Base-by-base conservation (phyloP, 2,113 vertebrate genomes). In the Vimba vimba region DNA sequence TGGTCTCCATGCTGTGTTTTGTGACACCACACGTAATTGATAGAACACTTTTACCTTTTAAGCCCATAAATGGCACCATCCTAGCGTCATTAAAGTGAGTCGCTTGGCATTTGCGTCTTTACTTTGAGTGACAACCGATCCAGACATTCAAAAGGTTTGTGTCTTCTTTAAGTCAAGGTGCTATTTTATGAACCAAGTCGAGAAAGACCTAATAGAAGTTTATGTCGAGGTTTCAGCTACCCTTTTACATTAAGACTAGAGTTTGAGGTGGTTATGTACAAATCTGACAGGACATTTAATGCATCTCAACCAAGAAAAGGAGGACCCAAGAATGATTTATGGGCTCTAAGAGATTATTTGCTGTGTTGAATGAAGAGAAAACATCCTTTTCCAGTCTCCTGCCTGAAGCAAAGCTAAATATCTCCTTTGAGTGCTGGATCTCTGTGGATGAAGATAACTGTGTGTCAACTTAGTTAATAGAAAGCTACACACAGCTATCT, bases 401-500 rank as follows among this genome's bases (percentile, higher is more conserved):
- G 91, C 88, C 91, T 64, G 90, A 92, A 90, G 91, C 92, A 91
- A 85, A 91, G 86, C 91, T 89, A 36, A 52, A 81, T 82, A 87
- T 91, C 83, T 87, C 87, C 64, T 78, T 89, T 25, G 89, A 89
- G 5, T 2, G 81, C 79, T 43, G 86, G 81, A 90, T 91, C 81
- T 80, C 90, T 91, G 88, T 89, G 89, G 95, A 96, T 95, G 93
- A 96, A 95, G 94, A 90, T 92, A 90, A 94, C 94, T 93, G 94
- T 92, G 95, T 92, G 93, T 97, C 91, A 93, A 89, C 82, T 84
- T 90, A 13, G 87, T 92, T 96, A 95, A 96, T 97, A 92, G 95
- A 96, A 97, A 94, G 94, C 95, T 95, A 94, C 90, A 90, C 90
- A 66, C 91, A 92, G 92, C 92, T 95, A 94, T 95, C 92, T 91